A percentile compares a stretch with the other conserved stretches of the same genome.
Conservation (phyloP, 1,140 invertebrate genomes). For the Drosophila ohnishii region DNA sequence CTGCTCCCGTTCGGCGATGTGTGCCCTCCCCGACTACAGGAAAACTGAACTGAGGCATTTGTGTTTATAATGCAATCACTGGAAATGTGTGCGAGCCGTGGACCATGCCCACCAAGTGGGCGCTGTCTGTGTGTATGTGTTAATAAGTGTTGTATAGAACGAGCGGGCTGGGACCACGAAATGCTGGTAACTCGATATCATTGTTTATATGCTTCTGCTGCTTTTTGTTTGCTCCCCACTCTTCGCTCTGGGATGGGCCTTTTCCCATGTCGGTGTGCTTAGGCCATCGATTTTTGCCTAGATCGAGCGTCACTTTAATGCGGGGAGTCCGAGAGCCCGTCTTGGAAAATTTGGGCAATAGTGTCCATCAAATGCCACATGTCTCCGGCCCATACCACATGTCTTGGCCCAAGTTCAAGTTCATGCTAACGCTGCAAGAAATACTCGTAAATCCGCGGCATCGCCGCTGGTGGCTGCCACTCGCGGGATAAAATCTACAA, state of each 20-base stretch:
- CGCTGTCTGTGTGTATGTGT: constrained; percentile 35
- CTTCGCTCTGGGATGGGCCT: constrained; percentile 44
- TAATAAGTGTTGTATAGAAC: constrained; percentile 67
- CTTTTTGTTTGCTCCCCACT: constrained; percentile 77
- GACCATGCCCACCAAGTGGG: constrained; percentile 24
- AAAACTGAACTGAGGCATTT: constrained; percentile 36
- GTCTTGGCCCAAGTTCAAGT: constrained; percentile 44
- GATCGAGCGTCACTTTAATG: constrained; percentile 37
- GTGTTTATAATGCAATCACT: constrained; percentile 67
- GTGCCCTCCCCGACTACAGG: constrained; percentile 10
- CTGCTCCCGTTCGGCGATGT: constrained; percentile 42
- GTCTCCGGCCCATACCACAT: not conserved
- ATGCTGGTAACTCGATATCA: constrained; percentile 74
- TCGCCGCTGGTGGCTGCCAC: constrained; percentile 51
- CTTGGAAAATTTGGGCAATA: constrained; percentile 18
- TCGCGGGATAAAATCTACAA: constrained; percentile 64
- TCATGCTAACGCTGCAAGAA: constrained; percentile 44
- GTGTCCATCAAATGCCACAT: constrained; percentile 26
- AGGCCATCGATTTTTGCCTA: constrained; percentile 46
- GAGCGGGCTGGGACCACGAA: constrained; percentile 59
- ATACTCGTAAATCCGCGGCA: constrained; percentile 37
- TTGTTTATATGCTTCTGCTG: constrained; percentile 76
- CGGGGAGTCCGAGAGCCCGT: not conserved
- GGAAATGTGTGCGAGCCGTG: constrained; percentile 25
- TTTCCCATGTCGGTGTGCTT: constrained; percentile 41